These are phyloP conservation scores for Drusus annulatus DNA, from an alignment of 1,140 invertebrate genomes.

Conservation along the genomic window DNA sequence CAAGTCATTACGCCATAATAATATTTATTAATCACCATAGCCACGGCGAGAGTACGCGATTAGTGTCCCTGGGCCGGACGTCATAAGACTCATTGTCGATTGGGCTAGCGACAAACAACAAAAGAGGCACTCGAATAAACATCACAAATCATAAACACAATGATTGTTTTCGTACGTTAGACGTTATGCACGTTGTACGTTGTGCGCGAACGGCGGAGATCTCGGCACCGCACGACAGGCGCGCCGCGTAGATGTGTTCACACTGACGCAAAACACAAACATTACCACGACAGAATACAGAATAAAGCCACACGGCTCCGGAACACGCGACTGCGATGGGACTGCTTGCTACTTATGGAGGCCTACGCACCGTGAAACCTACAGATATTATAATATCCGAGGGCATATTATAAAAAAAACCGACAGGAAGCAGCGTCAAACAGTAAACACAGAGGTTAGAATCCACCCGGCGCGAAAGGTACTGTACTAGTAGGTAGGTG, in stretches of 20 bases:
- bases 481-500: too few species aligned
- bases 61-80: not conserved
- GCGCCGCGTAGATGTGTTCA: slow-evolving; percentile 29
- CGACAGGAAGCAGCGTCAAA: slow-evolving; percentile 2
- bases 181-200: not conserved
- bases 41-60: slow-evolving; percentile 3
- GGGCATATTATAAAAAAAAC: not conserved
- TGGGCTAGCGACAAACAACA: slow-evolving; percentile 16
- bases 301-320: not conserved
- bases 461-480: slow-evolving; percentile 1
- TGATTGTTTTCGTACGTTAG: slow-evolving; percentile 48
- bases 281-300: too few species aligned
- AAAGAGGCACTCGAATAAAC: slow-evolving; percentile 19
- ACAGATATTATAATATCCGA: not conserved
- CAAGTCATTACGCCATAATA: slow-evolving; percentile 16
- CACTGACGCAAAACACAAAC: slow-evolving; percentile 10
- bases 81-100: slow-evolving; percentile 15
- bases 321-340: slow-evolving; percentile 35
- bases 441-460: slow-evolving; percentile 30
- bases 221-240: slow-evolving; percentile 27
- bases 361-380: slow-evolving; percentile 33
- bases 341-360: slow-evolving; percentile 30
- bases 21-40: slow-evolving; percentile 21
- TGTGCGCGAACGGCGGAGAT: not conserved
- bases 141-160: slow-evolving; percentile 27